These are phyloP conservation scores for Bursaphelenchus okinawaensis DNA, from an alignment of 2,888 invertebrate species.

Conservation along the genomic window DNA sequence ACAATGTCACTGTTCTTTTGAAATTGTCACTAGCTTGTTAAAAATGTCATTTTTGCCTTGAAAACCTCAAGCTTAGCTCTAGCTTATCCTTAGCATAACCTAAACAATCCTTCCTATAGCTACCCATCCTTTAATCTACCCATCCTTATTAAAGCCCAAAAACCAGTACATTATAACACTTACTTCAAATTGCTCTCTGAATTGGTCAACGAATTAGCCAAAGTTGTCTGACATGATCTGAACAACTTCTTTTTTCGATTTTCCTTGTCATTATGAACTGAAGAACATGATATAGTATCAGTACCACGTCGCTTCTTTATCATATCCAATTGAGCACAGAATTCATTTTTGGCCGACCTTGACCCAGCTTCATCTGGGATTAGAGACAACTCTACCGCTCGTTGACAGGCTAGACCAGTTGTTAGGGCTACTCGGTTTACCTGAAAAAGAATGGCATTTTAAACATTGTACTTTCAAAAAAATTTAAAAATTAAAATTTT, in stretches of 20 bases:
- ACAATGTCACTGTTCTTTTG: too few relatives aligned
- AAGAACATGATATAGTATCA: constrained; percentile 9
- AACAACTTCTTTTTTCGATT: constrained; percentile 13
- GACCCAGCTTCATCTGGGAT: constrained; percentile 48
- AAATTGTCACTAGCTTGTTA: too few relatives aligned
- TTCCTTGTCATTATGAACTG: background rate
- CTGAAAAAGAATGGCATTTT: constrained; percentile 26
- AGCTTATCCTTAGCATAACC: too few relatives aligned
- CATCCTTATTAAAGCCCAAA: too few relatives aligned
- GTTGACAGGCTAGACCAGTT: constrained; percentile 52
- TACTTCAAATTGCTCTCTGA: constrained; percentile 29
- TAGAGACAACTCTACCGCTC: constrained; percentile 50
- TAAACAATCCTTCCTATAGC: too few relatives aligned
- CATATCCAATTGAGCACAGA: background rate
- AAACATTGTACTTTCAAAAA: background rate
- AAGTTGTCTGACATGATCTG: constrained; percentile 19
- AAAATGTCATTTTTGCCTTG: too few relatives aligned
- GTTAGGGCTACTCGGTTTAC: constrained; percentile 54
- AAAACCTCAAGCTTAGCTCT: too few relatives aligned
- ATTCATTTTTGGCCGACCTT: background rate
- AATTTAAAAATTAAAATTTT: background rate
- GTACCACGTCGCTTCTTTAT: constrained; percentile 5
- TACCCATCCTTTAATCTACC: too few relatives aligned
- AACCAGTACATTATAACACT: background rate
- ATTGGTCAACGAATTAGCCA: constrained; percentile 15